Conservation (phyloP, 2,888 invertebrate species). For the Drosophila putrida region DNA sequence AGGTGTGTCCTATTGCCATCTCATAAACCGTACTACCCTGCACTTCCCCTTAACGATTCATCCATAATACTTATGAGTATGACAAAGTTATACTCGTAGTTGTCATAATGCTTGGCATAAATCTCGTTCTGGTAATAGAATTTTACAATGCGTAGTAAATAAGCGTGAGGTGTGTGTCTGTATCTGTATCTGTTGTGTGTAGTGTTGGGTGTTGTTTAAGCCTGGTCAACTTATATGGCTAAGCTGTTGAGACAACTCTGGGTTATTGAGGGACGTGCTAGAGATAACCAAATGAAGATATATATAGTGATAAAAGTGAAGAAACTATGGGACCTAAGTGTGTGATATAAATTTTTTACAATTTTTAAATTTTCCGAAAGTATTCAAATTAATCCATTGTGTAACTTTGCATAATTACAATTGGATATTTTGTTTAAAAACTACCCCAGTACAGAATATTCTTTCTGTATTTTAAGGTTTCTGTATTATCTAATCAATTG, state of each 20-base stretch:
- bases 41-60: constrained; percentile 9
- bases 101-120: constrained; percentile 59
- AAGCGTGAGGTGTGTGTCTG: constrained; percentile 35
- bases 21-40: constrained; percentile 19
- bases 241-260: constrained; percentile 6
- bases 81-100: constrained; percentile 38
- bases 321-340: neutral
- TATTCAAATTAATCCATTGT: no score
- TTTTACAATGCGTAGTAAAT: constrained; percentile 62
- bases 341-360: neutral
- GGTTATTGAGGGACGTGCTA: constrained; percentile 24
- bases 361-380: no score
- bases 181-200: constrained; percentile 6
- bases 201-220: constrained; percentile 16
- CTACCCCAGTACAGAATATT: neutral
- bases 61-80: constrained; percentile 30
- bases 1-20: constrained; percentile 63
- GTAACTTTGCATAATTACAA: neutral
- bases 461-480: no score
- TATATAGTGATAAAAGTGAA: constrained; percentile 6
- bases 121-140: constrained; percentile 66
- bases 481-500: no score
- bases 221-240: constrained; percentile 22
- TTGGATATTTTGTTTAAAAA: neutral
- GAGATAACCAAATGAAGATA: constrained; percentile 27